Evolutionary conservation across 2,888 invertebrate species (phyloP).

Genomic region (Dugesia japonica): DNA sequence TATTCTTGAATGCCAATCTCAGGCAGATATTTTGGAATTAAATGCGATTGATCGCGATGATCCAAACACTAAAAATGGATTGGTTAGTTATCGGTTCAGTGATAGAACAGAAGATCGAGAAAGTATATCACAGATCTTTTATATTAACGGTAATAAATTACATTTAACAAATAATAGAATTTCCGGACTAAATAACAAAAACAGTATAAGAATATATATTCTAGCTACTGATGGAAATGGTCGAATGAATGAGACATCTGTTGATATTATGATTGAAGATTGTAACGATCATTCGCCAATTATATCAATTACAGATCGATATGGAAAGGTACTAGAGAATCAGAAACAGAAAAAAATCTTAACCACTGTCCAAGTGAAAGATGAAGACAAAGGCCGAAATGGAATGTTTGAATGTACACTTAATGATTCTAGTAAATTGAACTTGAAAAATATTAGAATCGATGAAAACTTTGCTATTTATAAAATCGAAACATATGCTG

Average conservation of each 20-base stretch:
- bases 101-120: slow-evolving; percentile 6
- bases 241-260: slow-evolving; percentile 9
- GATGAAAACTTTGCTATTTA: neutral
- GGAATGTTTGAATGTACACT: neutral
- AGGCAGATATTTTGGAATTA: neutral
- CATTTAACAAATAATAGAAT: slow-evolving; percentile 12
- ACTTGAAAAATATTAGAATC: neutral
- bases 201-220: neutral
- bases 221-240: neutral
- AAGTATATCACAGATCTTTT: neutral
- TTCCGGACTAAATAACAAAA: neutral
- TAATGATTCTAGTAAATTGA: neutral
- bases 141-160: neutral
- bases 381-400: slow-evolving; percentile 1
- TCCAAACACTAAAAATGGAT: neutral
- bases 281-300: neutral
- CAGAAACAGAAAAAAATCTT: neutral
- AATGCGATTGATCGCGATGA: slow-evolving; percentile 7
- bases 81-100: neutral
- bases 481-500: neutral
- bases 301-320: neutral
- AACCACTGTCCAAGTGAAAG: neutral
- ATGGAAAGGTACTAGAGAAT: neutral
- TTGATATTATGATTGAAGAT: neutral
- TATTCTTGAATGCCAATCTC: neutral